Percentiles rank a stretch among this genome's conserved stretches.
Conservation (phyloP, 2,888 invertebrate species). For the Caenorhabditis sp. region DNA sequence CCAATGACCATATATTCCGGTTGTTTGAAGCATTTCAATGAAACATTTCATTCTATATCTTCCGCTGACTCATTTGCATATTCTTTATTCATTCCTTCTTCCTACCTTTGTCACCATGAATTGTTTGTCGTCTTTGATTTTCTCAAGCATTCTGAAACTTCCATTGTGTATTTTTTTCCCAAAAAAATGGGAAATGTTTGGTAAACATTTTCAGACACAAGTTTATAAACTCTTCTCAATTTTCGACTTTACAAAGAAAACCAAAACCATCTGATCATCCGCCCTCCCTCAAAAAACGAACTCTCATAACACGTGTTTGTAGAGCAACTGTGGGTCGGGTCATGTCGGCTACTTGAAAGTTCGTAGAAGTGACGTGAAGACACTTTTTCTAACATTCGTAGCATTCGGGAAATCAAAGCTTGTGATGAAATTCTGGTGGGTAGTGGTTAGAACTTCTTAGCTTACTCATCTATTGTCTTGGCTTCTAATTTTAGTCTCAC, state of each 20-base stretch:
- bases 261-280: constrained; percentile 2
- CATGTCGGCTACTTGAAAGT: constrained; percentile 17
- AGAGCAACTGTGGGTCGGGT: neutral
- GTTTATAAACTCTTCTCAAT: neutral
- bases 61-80: constrained; percentile 23
- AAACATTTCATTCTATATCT: constrained; percentile 9
- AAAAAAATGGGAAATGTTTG: neutral
- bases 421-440: constrained; percentile 18
- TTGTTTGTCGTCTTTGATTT: constrained; percentile 4
- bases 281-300: neutral
- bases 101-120: constrained; percentile 16
- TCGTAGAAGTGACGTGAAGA: constrained; percentile 12
- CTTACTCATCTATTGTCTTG: constrained; percentile 16
- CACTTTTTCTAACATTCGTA: neutral
- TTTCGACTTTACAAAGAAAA: constrained; percentile 12
- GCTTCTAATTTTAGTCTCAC: neutral
- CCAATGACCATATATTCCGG: constrained; percentile 39
- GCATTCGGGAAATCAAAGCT: too few species aligned
- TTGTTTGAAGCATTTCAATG: neutral
- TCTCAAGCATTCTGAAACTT: neutral
- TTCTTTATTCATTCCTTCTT: constrained; percentile 2
- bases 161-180: neutral
- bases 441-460: neutral
- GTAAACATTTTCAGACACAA: constrained; percentile 5
- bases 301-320: constrained; percentile 11